Percentiles rank a stretch among this genome's conserved stretches.
Evolutionary conservation across 2,888 invertebrate genomes (phyloP).

Genomic region (Meiosimyza decipiens): DNA sequence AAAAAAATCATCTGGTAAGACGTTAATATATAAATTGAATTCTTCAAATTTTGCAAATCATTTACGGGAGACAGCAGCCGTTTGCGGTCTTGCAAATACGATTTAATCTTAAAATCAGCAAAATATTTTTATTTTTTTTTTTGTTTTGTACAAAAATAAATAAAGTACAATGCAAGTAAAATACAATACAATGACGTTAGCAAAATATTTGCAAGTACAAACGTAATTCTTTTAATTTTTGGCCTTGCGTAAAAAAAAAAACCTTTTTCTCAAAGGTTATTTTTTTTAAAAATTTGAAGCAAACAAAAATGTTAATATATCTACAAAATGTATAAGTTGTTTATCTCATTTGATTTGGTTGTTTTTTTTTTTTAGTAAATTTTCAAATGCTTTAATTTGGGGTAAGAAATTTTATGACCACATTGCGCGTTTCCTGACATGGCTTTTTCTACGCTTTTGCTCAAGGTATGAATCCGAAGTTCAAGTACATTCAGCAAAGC

Average conservation of each 20-base stretch:
- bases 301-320: neutral
- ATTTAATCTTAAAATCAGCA: too few species aligned
- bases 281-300: neutral
- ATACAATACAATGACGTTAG: slow-evolving; percentile 12
- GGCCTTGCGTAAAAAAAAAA: neutral
- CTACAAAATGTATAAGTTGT: neutral
- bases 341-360: neutral
- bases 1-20: too few species aligned
- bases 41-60: too few species aligned
- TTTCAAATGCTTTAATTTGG: neutral
- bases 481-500: neutral
- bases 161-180: too few species aligned
- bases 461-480: neutral
- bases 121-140: neutral
- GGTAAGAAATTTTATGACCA: slow-evolving; percentile 11
- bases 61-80: too few species aligned
- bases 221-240: neutral
- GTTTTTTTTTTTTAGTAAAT: neutral
- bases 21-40: too few species aligned
- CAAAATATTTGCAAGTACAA: slow-evolving; percentile 2
- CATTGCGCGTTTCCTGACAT: neutral
- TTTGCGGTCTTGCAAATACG: too few species aligned
- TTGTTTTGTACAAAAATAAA: neutral
- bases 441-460: neutral
- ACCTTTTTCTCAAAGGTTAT: neutral